Conservation (phyloP, 2,797 vertebrate genomes). For the Coranthus polyacanthus region DNA sequence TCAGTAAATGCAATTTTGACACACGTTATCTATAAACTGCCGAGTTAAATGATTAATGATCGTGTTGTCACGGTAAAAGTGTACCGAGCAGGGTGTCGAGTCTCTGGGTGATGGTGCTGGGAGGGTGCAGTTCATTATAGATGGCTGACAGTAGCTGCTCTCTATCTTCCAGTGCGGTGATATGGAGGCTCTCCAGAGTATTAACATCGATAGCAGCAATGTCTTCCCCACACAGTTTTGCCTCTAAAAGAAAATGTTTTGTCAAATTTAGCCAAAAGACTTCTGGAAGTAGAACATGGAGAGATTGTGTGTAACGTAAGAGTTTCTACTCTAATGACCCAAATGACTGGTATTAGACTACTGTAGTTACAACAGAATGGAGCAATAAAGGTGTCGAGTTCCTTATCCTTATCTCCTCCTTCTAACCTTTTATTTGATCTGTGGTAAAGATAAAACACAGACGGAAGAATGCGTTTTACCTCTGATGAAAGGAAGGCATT, state of each 20-base stretch:
- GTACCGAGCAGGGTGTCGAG: conserved; percentile 80
- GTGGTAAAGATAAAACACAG: conserved; percentile 22
- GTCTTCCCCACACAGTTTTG: conserved; percentile 80
- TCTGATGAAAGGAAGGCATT: conserved; percentile 84
- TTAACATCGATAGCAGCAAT: conserved; percentile 79
- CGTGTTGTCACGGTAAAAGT: not conserved
- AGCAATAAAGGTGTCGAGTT: conserved; percentile 1
- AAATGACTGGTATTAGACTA: no score
- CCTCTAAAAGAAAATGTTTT: conserved; percentile 69
- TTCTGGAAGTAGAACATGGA: no score
- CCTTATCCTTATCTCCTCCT: conserved; percentile 1
- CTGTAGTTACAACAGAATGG: conserved; percentile 9
- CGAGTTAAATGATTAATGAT: not conserved
- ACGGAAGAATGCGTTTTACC: conserved; percentile 67
- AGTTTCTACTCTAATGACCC: no score
- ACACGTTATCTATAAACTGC: not conserved
- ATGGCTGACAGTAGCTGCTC: conserved; percentile 83
- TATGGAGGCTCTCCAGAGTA: conserved; percentile 79
- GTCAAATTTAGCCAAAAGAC: not conserved
- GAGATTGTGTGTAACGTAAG: no score
- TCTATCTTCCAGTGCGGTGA: conserved; percentile 76
- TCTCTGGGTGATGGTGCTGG: conserved; percentile 68
- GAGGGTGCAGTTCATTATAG: conserved; percentile 83
- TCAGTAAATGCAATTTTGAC: not conserved
- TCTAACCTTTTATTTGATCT: conserved; percentile 27